A percentile compares a stretch with the other conserved stretches of the same genome.
Evolutionary conservation across 2,888 invertebrate species (phyloP).

Genomic region (Xanthostigma xanthostigma): DNA sequence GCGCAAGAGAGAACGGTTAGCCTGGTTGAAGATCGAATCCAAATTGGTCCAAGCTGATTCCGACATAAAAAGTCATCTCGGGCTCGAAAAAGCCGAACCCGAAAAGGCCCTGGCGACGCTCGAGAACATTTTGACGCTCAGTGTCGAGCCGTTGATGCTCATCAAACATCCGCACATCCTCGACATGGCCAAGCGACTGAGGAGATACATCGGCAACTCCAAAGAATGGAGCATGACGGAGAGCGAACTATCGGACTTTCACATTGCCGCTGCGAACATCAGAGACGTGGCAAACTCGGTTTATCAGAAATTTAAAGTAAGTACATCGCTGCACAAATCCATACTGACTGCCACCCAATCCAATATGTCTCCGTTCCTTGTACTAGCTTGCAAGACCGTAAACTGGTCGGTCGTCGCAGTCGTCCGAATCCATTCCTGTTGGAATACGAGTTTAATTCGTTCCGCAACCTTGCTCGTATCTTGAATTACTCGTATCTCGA

Average conservation of each 20-base stretch:
- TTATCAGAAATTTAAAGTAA: slow-evolving; percentile 39
- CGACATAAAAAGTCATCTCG: slow-evolving; percentile 48
- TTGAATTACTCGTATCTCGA: no score
- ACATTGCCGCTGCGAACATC: slow-evolving; percentile 51
- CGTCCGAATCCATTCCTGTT: background rate
- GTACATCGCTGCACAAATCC: no score
- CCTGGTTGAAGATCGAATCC: slow-evolving; percentile 48
- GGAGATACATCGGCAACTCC: slow-evolving; percentile 66
- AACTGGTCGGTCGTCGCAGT: no score
- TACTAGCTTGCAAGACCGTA: no score
- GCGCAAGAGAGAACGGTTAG: slow-evolving; percentile 38
- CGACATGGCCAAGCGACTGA: slow-evolving; percentile 59
- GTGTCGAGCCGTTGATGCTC: slow-evolving; percentile 57
- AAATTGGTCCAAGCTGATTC: slow-evolving; percentile 48
- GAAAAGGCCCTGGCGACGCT: slow-evolving; percentile 54
- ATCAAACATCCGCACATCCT: slow-evolving; percentile 67
- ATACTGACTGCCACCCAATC: no score
- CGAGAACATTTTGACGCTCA: slow-evolving; percentile 39
- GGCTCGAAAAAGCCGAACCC: slow-evolving; percentile 53
- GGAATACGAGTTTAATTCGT: no score
- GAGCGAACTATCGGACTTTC: slow-evolving; percentile 46
- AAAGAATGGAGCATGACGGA: slow-evolving; percentile 52
- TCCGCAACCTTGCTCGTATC: no score
- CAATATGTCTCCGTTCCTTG: no score
- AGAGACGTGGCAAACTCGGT: slow-evolving; percentile 50